A percentile compares a stretch with the other conserved stretches of the same genome.
These are phyloP conservation scores for Drosophila fungiperda DNA, from an alignment of 2,888 invertebrate genomes.

Conservation along the genomic window DNA sequence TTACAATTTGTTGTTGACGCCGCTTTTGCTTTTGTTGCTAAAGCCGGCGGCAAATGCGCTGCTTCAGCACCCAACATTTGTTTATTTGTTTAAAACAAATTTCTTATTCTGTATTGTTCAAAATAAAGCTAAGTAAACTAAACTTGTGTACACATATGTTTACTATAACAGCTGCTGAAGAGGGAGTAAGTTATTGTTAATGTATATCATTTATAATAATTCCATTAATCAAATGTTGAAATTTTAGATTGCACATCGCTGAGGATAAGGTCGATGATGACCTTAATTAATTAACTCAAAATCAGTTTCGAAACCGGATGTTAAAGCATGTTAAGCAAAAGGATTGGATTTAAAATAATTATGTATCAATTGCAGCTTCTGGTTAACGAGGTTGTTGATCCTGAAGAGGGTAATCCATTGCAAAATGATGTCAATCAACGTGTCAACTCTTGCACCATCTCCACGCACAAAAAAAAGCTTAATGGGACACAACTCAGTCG, in stretches of 20 bases:
- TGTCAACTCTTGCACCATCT: slow-evolving; percentile 70
- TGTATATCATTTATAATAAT: background rate
- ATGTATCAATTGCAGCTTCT: slow-evolving; percentile 25
- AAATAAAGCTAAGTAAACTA: background rate
- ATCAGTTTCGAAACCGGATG: slow-evolving; percentile 30
- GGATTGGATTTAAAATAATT: background rate
- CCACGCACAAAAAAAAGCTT: slow-evolving; percentile 83
- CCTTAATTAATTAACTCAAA: slow-evolving; percentile 35
- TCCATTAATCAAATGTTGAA: background rate
- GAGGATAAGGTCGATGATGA: background rate
- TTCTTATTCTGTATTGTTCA: background rate
- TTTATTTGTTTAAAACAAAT: background rate
- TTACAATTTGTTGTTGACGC: background rate
- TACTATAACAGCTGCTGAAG: slow-evolving; percentile 55
- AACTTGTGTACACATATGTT: background rate
- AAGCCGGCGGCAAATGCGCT: background rate
- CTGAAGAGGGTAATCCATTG: slow-evolving; percentile 9
- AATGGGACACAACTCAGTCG: slow-evolving; percentile 72
- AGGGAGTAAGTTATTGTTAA: slow-evolving; percentile 58
- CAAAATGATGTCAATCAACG: background rate
- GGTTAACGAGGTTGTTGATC: slow-evolving; percentile 16
- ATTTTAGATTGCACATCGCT: slow-evolving; percentile 14
- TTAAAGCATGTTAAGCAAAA: background rate
- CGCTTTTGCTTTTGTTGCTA: background rate
- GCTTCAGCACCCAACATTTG: background rate